These are phyloP conservation scores for Carassius carassius DNA, from an alignment of 2,113 vertebrate genomes.

Conservation along the genomic window DNA sequence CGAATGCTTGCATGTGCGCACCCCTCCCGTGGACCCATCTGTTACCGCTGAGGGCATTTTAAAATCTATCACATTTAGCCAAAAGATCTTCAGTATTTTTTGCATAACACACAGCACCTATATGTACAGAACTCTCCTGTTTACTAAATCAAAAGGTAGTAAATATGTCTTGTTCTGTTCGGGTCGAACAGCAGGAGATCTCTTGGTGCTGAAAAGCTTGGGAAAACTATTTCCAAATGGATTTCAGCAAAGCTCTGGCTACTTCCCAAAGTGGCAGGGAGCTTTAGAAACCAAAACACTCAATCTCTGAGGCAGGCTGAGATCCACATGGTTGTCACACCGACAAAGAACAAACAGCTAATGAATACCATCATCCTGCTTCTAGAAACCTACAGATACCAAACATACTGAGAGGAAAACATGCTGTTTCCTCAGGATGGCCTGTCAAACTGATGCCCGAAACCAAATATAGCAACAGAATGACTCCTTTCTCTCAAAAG, in stretches of 20 bases:
- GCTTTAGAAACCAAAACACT: background rate
- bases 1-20: background rate
- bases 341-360: conserved; percentile 43
- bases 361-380: background rate
- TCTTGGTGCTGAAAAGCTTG: conserved; percentile 2
- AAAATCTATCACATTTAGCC: conserved; percentile 33
- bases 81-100: background rate
- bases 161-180: background rate
- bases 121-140: background rate
- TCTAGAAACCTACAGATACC: background rate
- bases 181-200: background rate
- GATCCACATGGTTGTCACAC: conserved; percentile 25
- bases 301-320: background rate
- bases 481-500: conserved; percentile 27
- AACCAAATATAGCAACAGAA: conserved; percentile 20
- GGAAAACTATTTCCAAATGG: background rate
- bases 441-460: background rate
- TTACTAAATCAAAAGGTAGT: background rate
- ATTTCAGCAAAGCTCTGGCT: conserved; percentile 1
- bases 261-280: background rate
- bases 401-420: too few relatives aligned
- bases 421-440: background rate
- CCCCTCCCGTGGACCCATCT: conserved; percentile 47
- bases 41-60: conserved; percentile 43
- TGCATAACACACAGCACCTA: background rate